Percentiles rank a stretch among this genome's conserved stretches.
Conservation (phyloP, 2,888 invertebrate species). For the Caenorhabditis afra region DNA sequence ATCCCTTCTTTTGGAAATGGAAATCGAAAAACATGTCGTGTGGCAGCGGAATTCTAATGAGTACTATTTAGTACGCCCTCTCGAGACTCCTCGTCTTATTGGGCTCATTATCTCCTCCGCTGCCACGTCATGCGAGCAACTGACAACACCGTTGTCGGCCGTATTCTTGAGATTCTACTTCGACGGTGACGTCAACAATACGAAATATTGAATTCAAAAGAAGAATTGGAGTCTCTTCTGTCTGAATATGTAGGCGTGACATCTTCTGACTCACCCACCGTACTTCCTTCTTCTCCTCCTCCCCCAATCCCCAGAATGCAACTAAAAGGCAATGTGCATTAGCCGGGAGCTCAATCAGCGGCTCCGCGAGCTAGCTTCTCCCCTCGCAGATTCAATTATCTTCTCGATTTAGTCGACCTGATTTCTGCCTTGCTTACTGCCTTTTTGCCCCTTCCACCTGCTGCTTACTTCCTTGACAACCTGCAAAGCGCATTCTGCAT, state of each 20-base stretch:
- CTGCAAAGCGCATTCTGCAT: background rate
- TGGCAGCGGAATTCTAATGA: conserved; percentile 19
- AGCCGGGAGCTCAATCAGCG: conserved; percentile 46
- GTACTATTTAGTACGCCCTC: conserved; percentile 40
- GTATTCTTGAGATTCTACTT: no score
- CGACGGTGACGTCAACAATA: no score
- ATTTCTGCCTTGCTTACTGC: background rate
- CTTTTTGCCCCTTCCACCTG: conserved; percentile 3
- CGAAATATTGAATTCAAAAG: background rate
- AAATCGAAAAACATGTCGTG: conserved; percentile 19
- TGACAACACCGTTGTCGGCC: no score
- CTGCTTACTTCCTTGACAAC: conserved; percentile 39
- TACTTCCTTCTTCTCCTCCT: background rate
- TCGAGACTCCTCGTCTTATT: conserved; percentile 12
- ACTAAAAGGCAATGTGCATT: conserved; percentile 22
- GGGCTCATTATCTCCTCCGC: conserved; percentile 13
- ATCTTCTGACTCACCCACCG: background rate
- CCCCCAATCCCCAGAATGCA: background rate
- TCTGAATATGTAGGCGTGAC: background rate
- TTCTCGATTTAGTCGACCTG: conserved; percentile 17
- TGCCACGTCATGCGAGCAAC: background rate
- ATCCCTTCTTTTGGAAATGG: no score
- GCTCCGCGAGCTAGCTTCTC: no score
- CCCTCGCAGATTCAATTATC: conserved; percentile 45
- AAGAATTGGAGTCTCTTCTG: background rate